Percentiles rank a stretch among this genome's conserved stretches.
These are phyloP conservation scores for Cyphomyrus plagiostoma DNA, from an alignment of 2,113 vertebrate species.

Conservation along the genomic window DNA sequence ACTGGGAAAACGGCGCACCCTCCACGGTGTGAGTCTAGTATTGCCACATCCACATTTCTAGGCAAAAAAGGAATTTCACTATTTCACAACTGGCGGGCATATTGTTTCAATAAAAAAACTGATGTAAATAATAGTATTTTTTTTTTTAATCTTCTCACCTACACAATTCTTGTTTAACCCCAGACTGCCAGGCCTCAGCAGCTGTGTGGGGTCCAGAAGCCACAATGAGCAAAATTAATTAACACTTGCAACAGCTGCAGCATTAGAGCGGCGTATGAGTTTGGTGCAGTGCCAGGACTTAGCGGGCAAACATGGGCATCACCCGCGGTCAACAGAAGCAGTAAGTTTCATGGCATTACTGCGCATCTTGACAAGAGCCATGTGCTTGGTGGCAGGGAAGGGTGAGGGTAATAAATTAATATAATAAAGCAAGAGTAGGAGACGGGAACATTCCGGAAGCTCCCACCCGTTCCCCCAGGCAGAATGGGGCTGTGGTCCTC, in stretches of 20 bases:
- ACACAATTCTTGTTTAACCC: conserved; percentile 37
- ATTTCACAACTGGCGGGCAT: background rate
- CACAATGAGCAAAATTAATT: conserved; percentile 39
- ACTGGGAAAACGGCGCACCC: background rate
- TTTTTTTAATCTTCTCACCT: background rate
- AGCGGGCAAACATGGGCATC: conserved; percentile 23
- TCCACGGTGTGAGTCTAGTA: background rate
- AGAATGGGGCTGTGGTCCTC: background rate
- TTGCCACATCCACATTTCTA: background rate
- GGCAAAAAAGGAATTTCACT: background rate
- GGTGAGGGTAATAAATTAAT: background rate
- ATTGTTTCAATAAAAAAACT: background rate
- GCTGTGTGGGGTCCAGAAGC: conserved; percentile 28
- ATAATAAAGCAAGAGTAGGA: background rate
- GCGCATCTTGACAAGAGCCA: background rate
- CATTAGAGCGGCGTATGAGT: conserved; percentile 14
- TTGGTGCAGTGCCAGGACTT: conserved; percentile 26
- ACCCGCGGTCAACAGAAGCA: conserved; percentile 32
- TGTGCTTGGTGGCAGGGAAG: background rate
- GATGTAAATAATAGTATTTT: background rate
- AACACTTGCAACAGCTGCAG: conserved; percentile 29
- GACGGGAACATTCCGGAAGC: background rate
- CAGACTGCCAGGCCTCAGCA: conserved; percentile 31
- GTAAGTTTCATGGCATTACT: conserved; percentile 17
- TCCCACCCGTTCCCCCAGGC: background rate